Conservation (phyloP, 2,113 vertebrate genomes). For the Dromas ardeola region DNA sequence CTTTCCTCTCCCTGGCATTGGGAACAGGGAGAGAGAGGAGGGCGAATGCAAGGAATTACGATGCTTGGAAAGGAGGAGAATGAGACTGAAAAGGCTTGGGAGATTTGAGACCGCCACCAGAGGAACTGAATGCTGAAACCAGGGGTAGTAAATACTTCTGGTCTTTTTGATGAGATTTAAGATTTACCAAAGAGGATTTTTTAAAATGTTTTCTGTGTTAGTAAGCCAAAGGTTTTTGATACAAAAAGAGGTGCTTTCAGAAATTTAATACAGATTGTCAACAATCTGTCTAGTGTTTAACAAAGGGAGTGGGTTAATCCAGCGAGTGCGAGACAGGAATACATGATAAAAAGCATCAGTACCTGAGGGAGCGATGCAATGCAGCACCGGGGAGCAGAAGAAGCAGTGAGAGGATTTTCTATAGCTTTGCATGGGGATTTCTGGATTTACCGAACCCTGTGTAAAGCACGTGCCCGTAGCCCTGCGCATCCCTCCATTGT, state of each 20-base stretch:
- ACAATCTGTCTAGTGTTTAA: background rate
- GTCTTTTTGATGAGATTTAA: background rate
- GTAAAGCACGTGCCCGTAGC: rapidly evolving
- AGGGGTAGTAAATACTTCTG: background rate
- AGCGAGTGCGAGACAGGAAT: rapidly evolving
- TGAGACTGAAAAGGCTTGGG: background rate
- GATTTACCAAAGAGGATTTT: background rate
- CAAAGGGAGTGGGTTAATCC: background rate
- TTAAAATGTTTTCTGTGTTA: background rate
- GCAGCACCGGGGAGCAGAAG: background rate
- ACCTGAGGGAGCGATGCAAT: background rate
- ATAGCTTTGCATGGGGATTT: rapidly evolving
- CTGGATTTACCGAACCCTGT: background rate
- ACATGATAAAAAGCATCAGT: background rate
- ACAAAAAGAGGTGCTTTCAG: background rate
- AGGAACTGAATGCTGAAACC: background rate
- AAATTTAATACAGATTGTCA: background rate
- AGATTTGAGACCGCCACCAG: background rate
- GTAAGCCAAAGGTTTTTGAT: background rate
- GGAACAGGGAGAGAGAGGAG: background rate
- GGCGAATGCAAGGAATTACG: rapidly evolving
- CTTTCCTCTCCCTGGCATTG: background rate
- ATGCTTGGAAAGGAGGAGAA: background rate
- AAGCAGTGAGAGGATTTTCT: background rate
- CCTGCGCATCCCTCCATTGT: rapidly evolving